phyloP scores from a whole-genome alignment of 2,888 invertebrate species.

The Orchesella flavescens region DNA sequence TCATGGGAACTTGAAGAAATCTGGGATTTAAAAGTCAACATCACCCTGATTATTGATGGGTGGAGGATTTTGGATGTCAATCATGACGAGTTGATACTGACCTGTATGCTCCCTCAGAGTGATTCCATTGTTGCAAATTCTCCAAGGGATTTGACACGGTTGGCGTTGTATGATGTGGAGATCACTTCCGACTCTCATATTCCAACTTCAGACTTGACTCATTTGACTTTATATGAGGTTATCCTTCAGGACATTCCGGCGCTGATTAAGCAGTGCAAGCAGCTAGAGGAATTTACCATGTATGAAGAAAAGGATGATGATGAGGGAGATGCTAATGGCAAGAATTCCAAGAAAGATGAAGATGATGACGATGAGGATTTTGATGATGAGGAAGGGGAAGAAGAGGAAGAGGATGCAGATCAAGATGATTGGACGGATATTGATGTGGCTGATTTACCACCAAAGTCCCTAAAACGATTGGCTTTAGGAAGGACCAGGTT shows the following conservation, averaged over 20 bases:
- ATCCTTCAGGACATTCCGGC: slow-evolving; percentile 53
- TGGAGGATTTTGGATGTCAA: slow-evolving; percentile 55
- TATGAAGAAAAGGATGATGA: slow-evolving; percentile 56
- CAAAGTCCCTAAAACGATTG: slow-evolving; percentile 34
- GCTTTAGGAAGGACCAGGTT: slow-evolving; percentile 38
- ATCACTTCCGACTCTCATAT: slow-evolving; percentile 30
- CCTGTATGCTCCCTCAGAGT: slow-evolving; percentile 41
- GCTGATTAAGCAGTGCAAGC: slow-evolving; percentile 43
- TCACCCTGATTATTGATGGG: slow-evolving; percentile 49
- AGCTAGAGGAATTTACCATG: slow-evolving; percentile 41
- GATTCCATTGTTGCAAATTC: slow-evolving; percentile 40
- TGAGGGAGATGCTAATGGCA: background rate
- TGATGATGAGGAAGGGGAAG: slow-evolving; percentile 46
- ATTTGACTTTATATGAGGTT: slow-evolving; percentile 47
- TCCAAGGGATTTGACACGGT: slow-evolving; percentile 39
- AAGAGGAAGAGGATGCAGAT: slow-evolving; percentile 59
- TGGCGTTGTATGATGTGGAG: slow-evolving; percentile 55
- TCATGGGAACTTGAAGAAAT: slow-evolving; percentile 51
- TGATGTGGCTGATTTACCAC: slow-evolving; percentile 40
- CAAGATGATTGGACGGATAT: slow-evolving; percentile 53
- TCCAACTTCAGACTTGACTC: slow-evolving; percentile 53
- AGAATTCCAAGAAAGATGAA: background rate
- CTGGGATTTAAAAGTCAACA: slow-evolving; percentile 52
- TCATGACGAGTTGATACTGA: slow-evolving; percentile 41
- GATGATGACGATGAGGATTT: slow-evolving; percentile 49